phyloP scores from a whole-genome alignment of 2,113 vertebrate species.

The Chrysemys picta region DNA sequence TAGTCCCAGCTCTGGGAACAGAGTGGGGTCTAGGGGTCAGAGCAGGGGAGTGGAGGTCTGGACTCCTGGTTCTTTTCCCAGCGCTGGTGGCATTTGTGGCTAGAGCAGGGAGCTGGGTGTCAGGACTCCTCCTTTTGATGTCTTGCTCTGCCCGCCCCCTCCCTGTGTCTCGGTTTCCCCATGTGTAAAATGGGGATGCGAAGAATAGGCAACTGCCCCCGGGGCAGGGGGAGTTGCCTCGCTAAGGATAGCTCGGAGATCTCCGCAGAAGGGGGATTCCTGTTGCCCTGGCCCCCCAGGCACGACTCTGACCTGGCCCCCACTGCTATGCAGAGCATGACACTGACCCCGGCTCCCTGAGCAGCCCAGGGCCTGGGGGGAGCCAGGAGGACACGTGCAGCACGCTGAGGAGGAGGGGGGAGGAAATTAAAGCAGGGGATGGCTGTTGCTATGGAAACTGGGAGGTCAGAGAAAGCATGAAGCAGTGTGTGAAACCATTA shows the following conservation, averaged over 20 bases:
- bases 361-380: too few relatives aligned
- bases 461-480: constrained; percentile 29
- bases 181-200: not conserved
- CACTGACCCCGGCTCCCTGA: not conserved
- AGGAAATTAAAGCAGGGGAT: not conserved
- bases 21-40: not conserved
- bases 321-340: not conserved
- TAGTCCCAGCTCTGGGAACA: not conserved
- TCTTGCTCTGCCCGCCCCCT: not conserved
- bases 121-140: not conserved
- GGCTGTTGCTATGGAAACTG: constrained; percentile 58
- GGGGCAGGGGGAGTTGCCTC: not conserved
- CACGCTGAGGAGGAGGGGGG: not conserved
- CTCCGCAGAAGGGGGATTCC: not conserved
- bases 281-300: not conserved
- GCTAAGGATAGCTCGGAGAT: too few relatives aligned
- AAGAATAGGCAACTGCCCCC: not conserved
- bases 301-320: not conserved
- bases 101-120: not conserved
- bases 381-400: not conserved
- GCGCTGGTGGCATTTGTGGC: not conserved
- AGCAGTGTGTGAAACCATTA: constrained; percentile 48
- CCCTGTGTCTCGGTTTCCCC: not conserved
- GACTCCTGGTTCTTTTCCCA: too few relatives aligned
- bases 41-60: not conserved